A percentile compares a stretch with the other conserved stretches of the same genome.
Evolutionary conservation across 2,888 invertebrate species (phyloP).

Genomic region (Chloroclystis v-ata): DNA sequence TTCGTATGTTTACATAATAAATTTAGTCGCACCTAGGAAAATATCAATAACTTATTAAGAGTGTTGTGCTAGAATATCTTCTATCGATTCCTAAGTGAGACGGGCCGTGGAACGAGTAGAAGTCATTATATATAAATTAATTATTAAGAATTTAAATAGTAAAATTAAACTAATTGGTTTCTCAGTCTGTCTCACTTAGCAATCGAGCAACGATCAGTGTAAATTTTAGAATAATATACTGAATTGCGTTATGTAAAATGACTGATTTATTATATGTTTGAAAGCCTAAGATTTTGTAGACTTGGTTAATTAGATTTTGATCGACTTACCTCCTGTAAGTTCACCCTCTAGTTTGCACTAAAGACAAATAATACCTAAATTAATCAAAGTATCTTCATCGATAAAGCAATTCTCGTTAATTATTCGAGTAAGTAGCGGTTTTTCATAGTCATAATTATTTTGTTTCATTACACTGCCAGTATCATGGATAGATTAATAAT

Average conservation of each 20-base stretch:
- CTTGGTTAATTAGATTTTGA: conserved; percentile 67
- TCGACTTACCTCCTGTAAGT: conserved; percentile 64
- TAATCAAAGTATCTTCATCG: conserved; percentile 60
- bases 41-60: conserved; percentile 79
- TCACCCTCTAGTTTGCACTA: conserved; percentile 75
- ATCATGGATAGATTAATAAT: conserved; percentile 64
- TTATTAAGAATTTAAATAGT: conserved; percentile 74
- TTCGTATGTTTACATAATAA: conserved; percentile 75
- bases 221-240: conserved; percentile 75
- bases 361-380: conserved; percentile 54
- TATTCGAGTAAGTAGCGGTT: conserved; percentile 68
- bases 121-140: conserved; percentile 76
- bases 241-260: conserved; percentile 77
- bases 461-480: conserved; percentile 75
- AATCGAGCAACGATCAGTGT: conserved; percentile 73
- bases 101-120: conserved; percentile 63
- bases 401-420: conserved; percentile 75
- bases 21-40: conserved; percentile 77
- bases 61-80: conserved; percentile 76
- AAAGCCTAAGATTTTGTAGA: conserved; percentile 75
- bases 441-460: conserved; percentile 55
- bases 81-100: conserved; percentile 70
- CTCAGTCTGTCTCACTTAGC: conserved; percentile 68
- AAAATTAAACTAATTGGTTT: conserved; percentile 64
- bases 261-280: conserved; percentile 78